phyloP scores from a whole-genome alignment of 2,797 vertebrate genomes.

The Anableps anableps region DNA sequence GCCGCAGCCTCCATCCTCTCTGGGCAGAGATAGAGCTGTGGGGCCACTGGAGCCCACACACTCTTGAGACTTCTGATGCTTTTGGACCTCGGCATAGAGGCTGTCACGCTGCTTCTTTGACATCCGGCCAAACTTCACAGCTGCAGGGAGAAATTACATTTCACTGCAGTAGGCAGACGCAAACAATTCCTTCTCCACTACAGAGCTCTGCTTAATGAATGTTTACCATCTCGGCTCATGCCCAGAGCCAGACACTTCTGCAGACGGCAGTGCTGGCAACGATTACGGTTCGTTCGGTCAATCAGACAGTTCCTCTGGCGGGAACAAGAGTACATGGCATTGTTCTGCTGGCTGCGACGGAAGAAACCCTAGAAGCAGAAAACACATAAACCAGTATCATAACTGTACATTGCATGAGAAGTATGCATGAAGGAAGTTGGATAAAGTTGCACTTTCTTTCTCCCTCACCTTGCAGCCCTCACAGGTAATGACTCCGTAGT shows the following conservation, averaged over 20 bases:
- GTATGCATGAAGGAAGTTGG: neutral
- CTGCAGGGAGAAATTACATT: slow-evolving; percentile 63
- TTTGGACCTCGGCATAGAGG: slow-evolving; percentile 92
- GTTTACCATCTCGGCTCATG: slow-evolving; percentile 93
- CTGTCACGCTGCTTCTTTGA: slow-evolving; percentile 95
- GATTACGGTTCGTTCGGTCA: slow-evolving; percentile 92
- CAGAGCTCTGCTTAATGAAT: neutral
- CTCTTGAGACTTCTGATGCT: slow-evolving; percentile 91
- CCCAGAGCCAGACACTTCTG: slow-evolving; percentile 93
- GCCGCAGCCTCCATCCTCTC: slow-evolving; percentile 67
- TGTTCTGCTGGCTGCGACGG: slow-evolving; percentile 93
- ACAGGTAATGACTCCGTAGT: slow-evolving; percentile 95
- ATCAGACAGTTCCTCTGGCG: slow-evolving; percentile 93
- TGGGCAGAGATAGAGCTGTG: slow-evolving; percentile 61
- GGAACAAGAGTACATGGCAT: slow-evolving; percentile 93
- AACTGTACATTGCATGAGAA: neutral
- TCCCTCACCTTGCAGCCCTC: slow-evolving; percentile 93
- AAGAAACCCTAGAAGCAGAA: slow-evolving; percentile 86
- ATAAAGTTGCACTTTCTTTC: slow-evolving; percentile 3
- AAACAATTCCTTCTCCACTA: neutral
- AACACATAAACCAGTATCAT: slow-evolving; percentile 3
- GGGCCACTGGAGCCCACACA: slow-evolving; percentile 56
- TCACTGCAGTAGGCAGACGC: neutral
- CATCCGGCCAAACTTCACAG: slow-evolving; percentile 95
- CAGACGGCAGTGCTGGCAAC: slow-evolving; percentile 93